Evolutionary conservation across 2,888 invertebrate genomes (phyloP).

Genomic region (Drosophila dives): DNA sequence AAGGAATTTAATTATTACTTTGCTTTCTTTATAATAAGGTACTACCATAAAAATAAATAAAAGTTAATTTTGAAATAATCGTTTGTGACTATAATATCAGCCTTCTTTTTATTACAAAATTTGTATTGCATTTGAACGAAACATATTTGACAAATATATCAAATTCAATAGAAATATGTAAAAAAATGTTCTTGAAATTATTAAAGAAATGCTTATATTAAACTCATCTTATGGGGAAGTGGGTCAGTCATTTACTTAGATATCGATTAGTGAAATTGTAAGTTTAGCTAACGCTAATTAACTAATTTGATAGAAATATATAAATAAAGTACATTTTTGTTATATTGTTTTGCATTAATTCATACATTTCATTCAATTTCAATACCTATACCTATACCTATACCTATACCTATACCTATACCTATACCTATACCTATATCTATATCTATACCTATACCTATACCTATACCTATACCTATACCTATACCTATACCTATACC

Average conservation of each 20-base stretch:
- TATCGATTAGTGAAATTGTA: neutral
- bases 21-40: neutral
- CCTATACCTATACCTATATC: too few relatives aligned
- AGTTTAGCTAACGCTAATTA: fast-evolving
- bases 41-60: neutral
- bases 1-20: neutral
- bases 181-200: neutral
- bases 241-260: neutral
- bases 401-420: too few relatives aligned
- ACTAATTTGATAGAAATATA: neutral
- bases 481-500: too few relatives aligned
- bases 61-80: neutral
- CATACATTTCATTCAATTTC: neutral
- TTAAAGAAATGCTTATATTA: neutral
- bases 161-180: neutral
- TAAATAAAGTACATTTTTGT: neutral
- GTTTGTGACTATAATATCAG: neutral
- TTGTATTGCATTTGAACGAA: neutral
- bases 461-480: too few relatives aligned
- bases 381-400: too few relatives aligned
- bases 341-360: neutral
- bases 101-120: neutral
- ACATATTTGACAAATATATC: neutral
- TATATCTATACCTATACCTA: too few relatives aligned
- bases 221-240: neutral